Evolutionary conservation across 2,888 invertebrate species (phyloP).

Genomic region (Camponotus fellah): DNA sequence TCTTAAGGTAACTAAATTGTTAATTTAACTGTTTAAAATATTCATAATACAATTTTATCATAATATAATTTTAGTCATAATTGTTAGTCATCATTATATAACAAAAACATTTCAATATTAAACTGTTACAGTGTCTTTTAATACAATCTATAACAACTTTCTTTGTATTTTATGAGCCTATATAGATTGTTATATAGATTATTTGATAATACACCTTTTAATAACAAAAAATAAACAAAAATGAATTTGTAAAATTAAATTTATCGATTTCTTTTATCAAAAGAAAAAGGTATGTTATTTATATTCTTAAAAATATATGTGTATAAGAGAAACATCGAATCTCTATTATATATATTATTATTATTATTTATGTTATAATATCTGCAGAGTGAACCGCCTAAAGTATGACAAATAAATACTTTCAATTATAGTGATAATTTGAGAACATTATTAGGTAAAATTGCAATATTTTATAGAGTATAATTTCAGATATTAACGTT

Average conservation of each 20-base stretch:
- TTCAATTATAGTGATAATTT: not conserved
- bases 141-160: constrained; percentile 4
- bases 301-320: no score
- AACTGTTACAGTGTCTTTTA: not conserved
- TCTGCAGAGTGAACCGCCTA: not conserved
- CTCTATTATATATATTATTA: not conserved
- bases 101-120: constrained; percentile 3
- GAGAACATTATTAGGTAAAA: not conserved
- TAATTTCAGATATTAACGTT: not conserved
- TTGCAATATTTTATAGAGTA: not conserved
- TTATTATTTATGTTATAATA: not conserved
- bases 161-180: not conserved
- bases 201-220: not conserved
- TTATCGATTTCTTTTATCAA: constrained; percentile 3
- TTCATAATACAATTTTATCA: constrained; percentile 30
- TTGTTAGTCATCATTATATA: not conserved
- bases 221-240: not conserved
- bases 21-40: constrained; percentile 8
- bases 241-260: not conserved
- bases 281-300: not conserved
- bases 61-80: constrained; percentile 20
- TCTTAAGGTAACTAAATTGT: constrained; percentile 8
- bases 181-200: not conserved
- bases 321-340: not conserved
- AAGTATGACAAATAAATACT: not conserved